phyloP scores from a whole-genome alignment of 2,888 invertebrate species.

The Liposcelis brunnea region DNA sequence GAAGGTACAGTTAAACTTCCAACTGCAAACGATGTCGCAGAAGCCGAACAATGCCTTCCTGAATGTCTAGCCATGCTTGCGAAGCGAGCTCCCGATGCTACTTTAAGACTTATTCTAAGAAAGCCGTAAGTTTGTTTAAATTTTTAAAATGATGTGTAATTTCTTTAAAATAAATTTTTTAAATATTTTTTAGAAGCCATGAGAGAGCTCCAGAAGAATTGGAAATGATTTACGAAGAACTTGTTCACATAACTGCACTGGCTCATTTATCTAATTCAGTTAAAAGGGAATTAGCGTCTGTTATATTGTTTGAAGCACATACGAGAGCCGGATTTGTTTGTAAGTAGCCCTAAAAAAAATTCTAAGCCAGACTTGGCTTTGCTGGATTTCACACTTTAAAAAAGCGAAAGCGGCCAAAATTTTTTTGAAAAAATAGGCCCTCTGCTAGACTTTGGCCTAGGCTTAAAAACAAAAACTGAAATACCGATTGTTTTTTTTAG shows the following conservation, averaged over 20 bases:
- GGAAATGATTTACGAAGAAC: conserved; percentile 66
- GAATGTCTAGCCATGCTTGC: conserved; percentile 47
- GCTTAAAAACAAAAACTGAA: too few species aligned
- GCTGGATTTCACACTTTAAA: not conserved
- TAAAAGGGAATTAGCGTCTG: conserved; percentile 59
- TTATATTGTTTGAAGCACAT: conserved; percentile 65
- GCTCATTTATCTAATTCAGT: conserved; percentile 66
- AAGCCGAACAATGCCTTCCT: conserved; percentile 50
- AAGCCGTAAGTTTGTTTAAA: conserved; percentile 46
- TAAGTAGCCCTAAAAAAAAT: conserved; percentile 31
- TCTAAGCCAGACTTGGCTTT: not conserved
- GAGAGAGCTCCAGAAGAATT: conserved; percentile 62
- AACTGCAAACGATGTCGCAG: conserved; percentile 38
- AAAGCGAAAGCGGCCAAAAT: not conserved
- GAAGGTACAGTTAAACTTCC: conserved; percentile 37
- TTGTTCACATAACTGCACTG: conserved; percentile 63
- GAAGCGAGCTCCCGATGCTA: conserved; percentile 59
- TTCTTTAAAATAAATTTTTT: conserved; percentile 11
- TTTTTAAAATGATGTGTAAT: too few species aligned
- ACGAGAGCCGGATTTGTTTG: conserved; percentile 56
- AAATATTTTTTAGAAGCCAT: conserved; percentile 36
- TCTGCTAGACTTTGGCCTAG: too few species aligned
- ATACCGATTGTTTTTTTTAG: conserved; percentile 30
- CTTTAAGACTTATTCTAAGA: conserved; percentile 58
- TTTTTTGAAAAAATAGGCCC: too few species aligned